phyloP scores from a whole-genome alignment of 2,797 vertebrate species.

The Momotus momota region DNA sequence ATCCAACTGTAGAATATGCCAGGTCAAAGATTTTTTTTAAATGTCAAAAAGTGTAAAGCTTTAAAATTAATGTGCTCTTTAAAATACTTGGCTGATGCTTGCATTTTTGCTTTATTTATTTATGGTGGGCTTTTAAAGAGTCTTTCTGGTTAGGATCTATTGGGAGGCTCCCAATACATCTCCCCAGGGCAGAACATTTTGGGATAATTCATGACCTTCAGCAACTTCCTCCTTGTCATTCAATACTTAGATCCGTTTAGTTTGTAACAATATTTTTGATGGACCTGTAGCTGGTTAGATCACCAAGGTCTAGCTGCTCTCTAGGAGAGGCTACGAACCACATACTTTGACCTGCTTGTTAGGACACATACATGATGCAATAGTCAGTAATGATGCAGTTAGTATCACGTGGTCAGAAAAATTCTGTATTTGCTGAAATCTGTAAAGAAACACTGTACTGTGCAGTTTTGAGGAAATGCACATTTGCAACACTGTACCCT shows the following conservation, averaged over 20 bases:
- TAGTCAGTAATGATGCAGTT: background rate
- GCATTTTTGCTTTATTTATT: slow-evolving; percentile 4
- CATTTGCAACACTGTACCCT: background rate
- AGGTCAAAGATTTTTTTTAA: slow-evolving; percentile 72
- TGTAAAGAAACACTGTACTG: background rate
- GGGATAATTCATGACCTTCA: background rate
- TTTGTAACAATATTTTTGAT: background rate
- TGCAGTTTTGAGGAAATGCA: background rate
- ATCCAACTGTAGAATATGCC: slow-evolving; percentile 64
- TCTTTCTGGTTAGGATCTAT: background rate
- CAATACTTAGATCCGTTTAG: background rate
- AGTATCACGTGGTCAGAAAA: background rate
- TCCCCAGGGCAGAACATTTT: background rate
- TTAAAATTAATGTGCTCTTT: slow-evolving; percentile 69
- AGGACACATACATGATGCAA: accelerated
- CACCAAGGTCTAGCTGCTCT: background rate
- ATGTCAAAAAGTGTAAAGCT: slow-evolving; percentile 72
- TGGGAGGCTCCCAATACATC: background rate
- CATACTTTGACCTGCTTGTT: background rate
- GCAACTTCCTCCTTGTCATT: background rate
- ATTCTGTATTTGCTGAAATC: background rate
- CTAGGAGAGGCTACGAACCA: background rate
- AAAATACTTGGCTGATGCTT: slow-evolving; percentile 29
- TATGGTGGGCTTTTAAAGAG: background rate
- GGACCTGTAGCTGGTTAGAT: background rate